Conservation (phyloP, 2,888 invertebrate genomes). For the Crocallis elinguaria region DNA sequence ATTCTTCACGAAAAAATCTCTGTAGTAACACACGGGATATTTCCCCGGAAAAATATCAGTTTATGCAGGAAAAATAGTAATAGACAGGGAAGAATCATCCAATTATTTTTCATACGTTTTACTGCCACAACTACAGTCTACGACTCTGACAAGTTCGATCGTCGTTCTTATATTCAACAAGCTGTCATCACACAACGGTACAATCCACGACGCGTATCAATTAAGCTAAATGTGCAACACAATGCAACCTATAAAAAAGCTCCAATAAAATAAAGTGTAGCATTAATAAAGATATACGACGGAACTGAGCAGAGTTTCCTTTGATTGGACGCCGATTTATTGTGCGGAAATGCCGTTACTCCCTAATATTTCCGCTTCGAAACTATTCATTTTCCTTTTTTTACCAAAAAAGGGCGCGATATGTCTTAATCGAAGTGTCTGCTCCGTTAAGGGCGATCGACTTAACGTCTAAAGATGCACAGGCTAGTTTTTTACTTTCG, state of each 20-base stretch:
- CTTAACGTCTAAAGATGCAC: slow-evolving; percentile 9
- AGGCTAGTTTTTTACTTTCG: slow-evolving; percentile 1
- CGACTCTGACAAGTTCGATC: not conserved
- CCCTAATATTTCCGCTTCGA: slow-evolving; percentile 83
- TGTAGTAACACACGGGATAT: too few species aligned
- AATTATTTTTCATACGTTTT: too few species aligned
- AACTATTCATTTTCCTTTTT: slow-evolving; percentile 82
- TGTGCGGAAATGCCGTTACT: slow-evolving; percentile 84
- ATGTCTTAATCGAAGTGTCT: slow-evolving; percentile 76
- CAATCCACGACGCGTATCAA: slow-evolving; percentile 52
- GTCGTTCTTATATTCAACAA: not conserved
- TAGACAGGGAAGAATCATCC: too few species aligned
- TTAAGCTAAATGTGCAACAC: slow-evolving; percentile 71
- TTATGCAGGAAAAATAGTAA: too few species aligned
- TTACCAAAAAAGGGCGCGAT: slow-evolving; percentile 82
- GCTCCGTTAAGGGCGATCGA: slow-evolving; percentile 47
- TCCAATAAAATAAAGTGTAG: slow-evolving; percentile 81
- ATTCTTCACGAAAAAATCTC: too few species aligned
- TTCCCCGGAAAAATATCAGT: too few species aligned
- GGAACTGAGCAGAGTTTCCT: slow-evolving; percentile 69
- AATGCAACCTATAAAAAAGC: slow-evolving; percentile 76
- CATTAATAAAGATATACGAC: slow-evolving; percentile 82
- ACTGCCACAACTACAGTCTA: too few species aligned
- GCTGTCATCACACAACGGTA: slow-evolving; percentile 3
- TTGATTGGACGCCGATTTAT: slow-evolving; percentile 85